phyloP scores from a whole-genome alignment of 2,888 invertebrate species.

The Aspidiotus destructor region DNA sequence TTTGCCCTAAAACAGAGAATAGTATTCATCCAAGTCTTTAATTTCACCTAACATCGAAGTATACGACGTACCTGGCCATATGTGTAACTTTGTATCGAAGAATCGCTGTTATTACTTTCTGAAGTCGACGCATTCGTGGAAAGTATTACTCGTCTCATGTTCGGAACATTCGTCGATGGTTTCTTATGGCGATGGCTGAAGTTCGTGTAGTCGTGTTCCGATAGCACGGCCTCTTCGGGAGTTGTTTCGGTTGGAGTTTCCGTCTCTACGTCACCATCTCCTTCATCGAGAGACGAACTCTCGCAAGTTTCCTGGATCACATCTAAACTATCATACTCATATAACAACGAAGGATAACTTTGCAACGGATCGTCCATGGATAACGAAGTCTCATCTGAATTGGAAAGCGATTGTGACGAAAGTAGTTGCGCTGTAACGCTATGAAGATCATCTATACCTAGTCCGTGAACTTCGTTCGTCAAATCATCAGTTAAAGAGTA shows the following conservation, averaged over 20 bases:
- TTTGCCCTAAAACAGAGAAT: conserved; percentile 40
- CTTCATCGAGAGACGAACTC: conserved; percentile 34
- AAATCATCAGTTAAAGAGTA: conserved; percentile 45
- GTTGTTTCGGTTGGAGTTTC: conserved; percentile 30
- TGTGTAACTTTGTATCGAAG: conserved; percentile 35
- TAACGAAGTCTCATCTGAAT: conserved; percentile 27
- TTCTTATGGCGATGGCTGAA: conserved; percentile 20
- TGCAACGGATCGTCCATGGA: conserved; percentile 25
- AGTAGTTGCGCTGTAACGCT: conserved; percentile 44
- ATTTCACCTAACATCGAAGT: no score
- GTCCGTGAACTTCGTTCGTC: conserved; percentile 41
- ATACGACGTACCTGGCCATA: conserved; percentile 38
- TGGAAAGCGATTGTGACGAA: conserved; percentile 26
- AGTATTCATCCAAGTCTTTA: no score
- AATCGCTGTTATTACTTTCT: conserved; percentile 37
- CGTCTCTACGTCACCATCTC: conserved; percentile 33
- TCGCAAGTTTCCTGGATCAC: conserved; percentile 35
- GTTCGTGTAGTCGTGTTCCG: conserved; percentile 9
- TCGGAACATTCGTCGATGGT: conserved; percentile 25
- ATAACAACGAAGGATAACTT: conserved; percentile 12
- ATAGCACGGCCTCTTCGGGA: conserved; percentile 19
- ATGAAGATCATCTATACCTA: conserved; percentile 45
- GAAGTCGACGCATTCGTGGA: conserved; percentile 34
- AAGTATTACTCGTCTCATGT: conserved; percentile 20
- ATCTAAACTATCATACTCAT: conserved; percentile 32